These are phyloP conservation scores for Mystacornis crossleyi DNA, from an alignment of 2,113 vertebrate species.

Conservation along the genomic window DNA sequence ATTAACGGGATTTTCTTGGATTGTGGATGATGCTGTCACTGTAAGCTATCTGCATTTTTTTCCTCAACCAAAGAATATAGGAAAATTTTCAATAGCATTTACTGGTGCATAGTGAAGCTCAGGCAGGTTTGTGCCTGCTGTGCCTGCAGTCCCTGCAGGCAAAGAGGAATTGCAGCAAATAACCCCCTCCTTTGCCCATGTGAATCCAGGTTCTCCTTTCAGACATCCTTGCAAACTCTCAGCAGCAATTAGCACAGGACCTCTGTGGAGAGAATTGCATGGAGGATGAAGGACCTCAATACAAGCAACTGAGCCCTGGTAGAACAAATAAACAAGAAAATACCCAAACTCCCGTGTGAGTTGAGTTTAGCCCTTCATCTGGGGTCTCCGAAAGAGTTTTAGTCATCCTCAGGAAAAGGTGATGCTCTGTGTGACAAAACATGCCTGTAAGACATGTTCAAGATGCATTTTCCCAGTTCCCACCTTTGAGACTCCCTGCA, in stretches of 20 bases:
- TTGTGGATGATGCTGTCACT: slow-evolving; percentile 12
- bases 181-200: not conserved
- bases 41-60: not conserved
- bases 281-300: not conserved
- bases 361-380: not conserved
- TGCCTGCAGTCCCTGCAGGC: not conserved
- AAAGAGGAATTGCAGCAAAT: not conserved
- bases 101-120: not conserved
- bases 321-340: not conserved
- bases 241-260: not conserved
- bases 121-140: slow-evolving; percentile 27
- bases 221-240: not conserved
- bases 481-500: not conserved
- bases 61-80: not conserved
- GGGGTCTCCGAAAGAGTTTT: not conserved
- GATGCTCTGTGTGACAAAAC: not conserved
- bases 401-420: not conserved
- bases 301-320: not conserved
- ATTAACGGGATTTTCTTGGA: slow-evolving; percentile 58
- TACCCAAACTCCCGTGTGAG: not conserved
- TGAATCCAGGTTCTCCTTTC: not conserved
- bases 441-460: not conserved
- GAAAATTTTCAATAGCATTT: not conserved
- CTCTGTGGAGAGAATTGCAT: not conserved
- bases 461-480: not conserved